Evolutionary conservation across 1,140 invertebrate genomes (phyloP).

Genomic region (Metaphire vulgaris): DNA sequence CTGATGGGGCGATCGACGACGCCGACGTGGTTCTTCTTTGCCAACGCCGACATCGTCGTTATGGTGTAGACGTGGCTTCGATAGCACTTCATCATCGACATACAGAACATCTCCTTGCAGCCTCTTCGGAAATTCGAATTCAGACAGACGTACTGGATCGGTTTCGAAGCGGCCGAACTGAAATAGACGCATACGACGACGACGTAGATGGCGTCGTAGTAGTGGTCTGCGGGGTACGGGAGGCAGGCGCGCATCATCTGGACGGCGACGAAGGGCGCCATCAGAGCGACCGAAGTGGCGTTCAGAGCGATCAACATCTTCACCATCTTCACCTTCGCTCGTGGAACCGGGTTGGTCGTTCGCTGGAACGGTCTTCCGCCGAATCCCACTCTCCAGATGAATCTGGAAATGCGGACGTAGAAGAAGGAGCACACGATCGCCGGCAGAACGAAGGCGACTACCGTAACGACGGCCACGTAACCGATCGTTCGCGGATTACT

Average conservation of each 20-base stretch:
- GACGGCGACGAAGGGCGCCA: conserved; percentile 34
- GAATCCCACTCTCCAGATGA: conserved; percentile 35
- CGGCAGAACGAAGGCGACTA: conserved; percentile 34
- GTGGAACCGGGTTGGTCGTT: conserved; percentile 38
- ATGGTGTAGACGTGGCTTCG: conserved; percentile 40
- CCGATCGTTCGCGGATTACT: conserved; percentile 27
- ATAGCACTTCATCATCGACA: conserved; percentile 44
- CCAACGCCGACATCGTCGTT: conserved; percentile 38
- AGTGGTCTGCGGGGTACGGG: background rate
- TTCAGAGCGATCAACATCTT: conserved; percentile 39
- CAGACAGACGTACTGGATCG: conserved; percentile 38
- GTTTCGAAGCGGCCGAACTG: conserved; percentile 33
- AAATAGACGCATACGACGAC: conserved; percentile 32
- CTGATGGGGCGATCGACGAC: conserved; percentile 31
- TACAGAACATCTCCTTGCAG: conserved; percentile 43
- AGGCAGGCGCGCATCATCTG: conserved; percentile 31
- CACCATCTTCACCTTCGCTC: conserved; percentile 43
- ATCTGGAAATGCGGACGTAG: conserved; percentile 34
- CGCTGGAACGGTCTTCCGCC: conserved; percentile 34
- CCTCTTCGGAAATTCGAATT: conserved; percentile 45
- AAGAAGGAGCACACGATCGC: conserved; percentile 28
- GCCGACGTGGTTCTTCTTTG: conserved; percentile 40
- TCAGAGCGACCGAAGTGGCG: conserved; percentile 26
- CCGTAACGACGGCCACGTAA: conserved; percentile 32
- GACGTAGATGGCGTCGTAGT: conserved; percentile 28